These are phyloP conservation scores for Drosophila parabipectinata DNA, from an alignment of 1,140 invertebrate species.

Conservation along the genomic window DNA sequence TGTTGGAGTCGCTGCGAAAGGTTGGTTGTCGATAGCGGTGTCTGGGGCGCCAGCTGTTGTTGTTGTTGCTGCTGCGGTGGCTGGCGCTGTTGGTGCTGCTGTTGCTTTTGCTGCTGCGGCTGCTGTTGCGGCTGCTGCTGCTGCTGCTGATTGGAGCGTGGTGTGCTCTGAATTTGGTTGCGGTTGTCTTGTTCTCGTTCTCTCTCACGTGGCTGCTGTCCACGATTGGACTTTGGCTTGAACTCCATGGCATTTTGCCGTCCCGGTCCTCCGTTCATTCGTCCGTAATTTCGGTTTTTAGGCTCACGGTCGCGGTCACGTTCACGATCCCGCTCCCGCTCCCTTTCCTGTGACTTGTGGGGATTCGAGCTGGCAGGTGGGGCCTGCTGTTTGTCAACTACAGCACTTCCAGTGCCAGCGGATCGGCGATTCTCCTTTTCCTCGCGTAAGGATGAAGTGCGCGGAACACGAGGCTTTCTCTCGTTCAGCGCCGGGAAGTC, in stretches of 20 bases:
- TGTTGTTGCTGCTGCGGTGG: constrained; percentile 54
- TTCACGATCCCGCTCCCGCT: constrained; percentile 29
- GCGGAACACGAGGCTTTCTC: constrained; percentile 44
- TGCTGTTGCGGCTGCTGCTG: constrained; percentile 51
- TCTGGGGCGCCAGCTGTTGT: constrained; percentile 31
- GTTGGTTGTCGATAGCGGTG: constrained; percentile 61
- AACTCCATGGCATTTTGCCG: constrained; percentile 70
- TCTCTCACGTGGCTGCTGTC: constrained; percentile 32
- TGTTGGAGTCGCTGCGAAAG: constrained; percentile 76
- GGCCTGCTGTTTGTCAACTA: constrained; percentile 33
- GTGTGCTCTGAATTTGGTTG: constrained; percentile 24
- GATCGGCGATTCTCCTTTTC: constrained; percentile 81
- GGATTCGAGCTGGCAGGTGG: constrained; percentile 13
- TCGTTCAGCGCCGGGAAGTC: constrained; percentile 84
- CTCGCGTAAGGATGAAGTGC: constrained; percentile 53
- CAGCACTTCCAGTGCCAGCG: background rate
- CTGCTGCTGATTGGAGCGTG: constrained; percentile 43
- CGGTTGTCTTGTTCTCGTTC: constrained; percentile 53
- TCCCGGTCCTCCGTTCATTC: constrained; percentile 45
- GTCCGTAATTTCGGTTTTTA: constrained; percentile 58
- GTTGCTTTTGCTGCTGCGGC: constrained; percentile 22
- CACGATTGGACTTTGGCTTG: constrained; percentile 58
- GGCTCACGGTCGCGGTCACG: constrained; percentile 45
- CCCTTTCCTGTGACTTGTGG: constrained; percentile 43
- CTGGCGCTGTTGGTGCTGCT: constrained; percentile 49